phyloP scores from a whole-genome alignment of 2,113 vertebrate species.

The Cricetomys ansorgei region DNA sequence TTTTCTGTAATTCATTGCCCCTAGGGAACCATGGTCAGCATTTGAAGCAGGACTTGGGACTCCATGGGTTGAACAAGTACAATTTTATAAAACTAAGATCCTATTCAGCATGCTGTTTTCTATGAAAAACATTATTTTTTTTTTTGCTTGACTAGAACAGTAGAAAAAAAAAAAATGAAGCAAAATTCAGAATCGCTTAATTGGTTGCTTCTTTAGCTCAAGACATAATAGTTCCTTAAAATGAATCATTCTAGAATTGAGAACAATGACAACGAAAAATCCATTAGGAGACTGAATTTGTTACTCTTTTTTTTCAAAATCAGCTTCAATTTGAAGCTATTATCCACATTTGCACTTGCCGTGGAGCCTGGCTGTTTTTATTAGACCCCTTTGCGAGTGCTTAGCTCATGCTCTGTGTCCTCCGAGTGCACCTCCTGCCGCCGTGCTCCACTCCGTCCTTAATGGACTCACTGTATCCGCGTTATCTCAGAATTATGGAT shows the following conservation, averaged over 20 bases:
- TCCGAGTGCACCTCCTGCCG: neutral
- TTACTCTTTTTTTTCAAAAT: neutral
- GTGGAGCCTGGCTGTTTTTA: neutral
- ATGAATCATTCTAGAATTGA: constrained; percentile 47
- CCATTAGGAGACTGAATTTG: constrained; percentile 5
- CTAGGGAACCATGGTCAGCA: neutral
- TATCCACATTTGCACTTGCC: neutral
- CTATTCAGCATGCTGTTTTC: constrained; percentile 6
- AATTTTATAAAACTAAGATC: neutral
- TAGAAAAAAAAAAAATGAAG: constrained; percentile 32
- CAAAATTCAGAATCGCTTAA: constrained; percentile 23
- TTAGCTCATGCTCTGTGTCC: too few species aligned
- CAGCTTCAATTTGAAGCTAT: neutral
- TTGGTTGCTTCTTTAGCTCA: neutral
- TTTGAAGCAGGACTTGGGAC: neutral
- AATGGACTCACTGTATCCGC: neutral
- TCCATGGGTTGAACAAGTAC: neutral
- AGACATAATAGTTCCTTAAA: constrained; percentile 32
- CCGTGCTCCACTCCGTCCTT: neutral
- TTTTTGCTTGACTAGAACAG: constrained; percentile 44
- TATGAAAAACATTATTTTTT: neutral
- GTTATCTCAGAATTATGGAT: neutral
- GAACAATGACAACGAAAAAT: neutral
- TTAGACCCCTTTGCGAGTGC: accelerated
- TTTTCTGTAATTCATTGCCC: neutral